Percentiles rank a stretch among this genome's conserved stretches.
Evolutionary conservation across 2,888 invertebrate genomes (phyloP).

Genomic region (Eupithecia dodoneata): DNA sequence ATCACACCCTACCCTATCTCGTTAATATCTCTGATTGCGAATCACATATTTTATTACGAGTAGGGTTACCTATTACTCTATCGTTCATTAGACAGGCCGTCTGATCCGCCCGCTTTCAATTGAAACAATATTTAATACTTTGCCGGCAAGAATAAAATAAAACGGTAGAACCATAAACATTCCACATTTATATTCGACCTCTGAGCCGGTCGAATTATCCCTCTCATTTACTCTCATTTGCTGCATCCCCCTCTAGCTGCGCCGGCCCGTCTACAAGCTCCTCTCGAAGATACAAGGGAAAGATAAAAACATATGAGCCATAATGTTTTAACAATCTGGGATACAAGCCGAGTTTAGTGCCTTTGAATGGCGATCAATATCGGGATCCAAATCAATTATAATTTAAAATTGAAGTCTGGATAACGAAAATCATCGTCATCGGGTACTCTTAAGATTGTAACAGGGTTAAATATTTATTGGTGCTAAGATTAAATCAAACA

Average conservation of each 20-base stretch:
- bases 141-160: conserved; percentile 81
- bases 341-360: conserved; percentile 45
- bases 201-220: conserved; percentile 66
- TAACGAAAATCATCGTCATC: conserved; percentile 16
- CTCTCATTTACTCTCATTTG: conserved; percentile 56
- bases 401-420: conserved; percentile 24
- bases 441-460: conserved; percentile 1
- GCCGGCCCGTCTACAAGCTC: conserved; percentile 77
- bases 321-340: conserved; percentile 81
- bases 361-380: conserved; percentile 45
- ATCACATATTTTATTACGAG: conserved; percentile 61
- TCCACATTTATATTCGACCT: conserved; percentile 84
- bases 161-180: conserved; percentile 84
- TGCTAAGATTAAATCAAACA: neutral
- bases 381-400: conserved; percentile 46
- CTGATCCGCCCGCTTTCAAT: conserved; percentile 81
- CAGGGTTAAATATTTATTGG: conserved; percentile 4
- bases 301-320: conserved; percentile 81
- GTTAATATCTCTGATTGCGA: conserved; percentile 56
- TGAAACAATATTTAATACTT: conserved; percentile 83
- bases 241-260: conserved; percentile 69
- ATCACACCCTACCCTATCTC: neutral
- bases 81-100: conserved; percentile 77
- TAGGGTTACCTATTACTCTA: conserved; percentile 72
- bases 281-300: conserved; percentile 72